Percentiles rank a stretch among this genome's conserved stretches.
Evolutionary conservation across 2,888 invertebrate genomes (phyloP).

Genomic region (Nemoura dubitans): DNA sequence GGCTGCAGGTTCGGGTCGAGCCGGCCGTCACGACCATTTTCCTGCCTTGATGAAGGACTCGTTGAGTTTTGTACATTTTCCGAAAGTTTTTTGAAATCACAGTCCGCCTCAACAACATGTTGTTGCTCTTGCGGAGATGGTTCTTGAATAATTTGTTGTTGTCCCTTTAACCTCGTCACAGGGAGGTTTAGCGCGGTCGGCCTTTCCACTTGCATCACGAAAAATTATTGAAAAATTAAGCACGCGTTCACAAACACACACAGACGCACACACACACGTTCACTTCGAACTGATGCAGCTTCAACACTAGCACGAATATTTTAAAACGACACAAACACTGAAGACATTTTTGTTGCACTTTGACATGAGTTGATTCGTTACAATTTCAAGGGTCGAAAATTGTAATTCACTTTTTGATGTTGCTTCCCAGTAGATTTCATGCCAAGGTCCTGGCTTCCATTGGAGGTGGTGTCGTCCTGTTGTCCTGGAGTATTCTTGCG

Average conservation of each 20-base stretch:
- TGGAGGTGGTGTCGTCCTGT: background rate
- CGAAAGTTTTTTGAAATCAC: conserved; percentile 46
- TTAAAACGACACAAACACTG: background rate
- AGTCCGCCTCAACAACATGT: conserved; percentile 43
- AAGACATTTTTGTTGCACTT: conserved; percentile 30
- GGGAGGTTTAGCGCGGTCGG: conserved; percentile 43
- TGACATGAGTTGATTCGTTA: conserved; percentile 43
- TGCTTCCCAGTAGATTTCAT: background rate
- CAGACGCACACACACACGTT: conserved; percentile 25
- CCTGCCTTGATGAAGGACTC: background rate
- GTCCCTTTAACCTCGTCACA: conserved; percentile 43
- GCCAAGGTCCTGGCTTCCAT: background rate
- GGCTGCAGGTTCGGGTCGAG: conserved; percentile 44
- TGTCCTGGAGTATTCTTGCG: background rate
- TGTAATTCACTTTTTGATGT: conserved; percentile 44
- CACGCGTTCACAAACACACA: conserved; percentile 7
- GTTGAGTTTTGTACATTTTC: conserved; percentile 8
- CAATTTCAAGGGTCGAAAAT: conserved; percentile 49
- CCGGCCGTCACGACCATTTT: conserved; percentile 36
- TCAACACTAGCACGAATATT: background rate
- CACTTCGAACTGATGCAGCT: conserved; percentile 12
- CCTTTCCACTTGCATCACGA: conserved; percentile 48
- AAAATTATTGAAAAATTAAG: background rate
- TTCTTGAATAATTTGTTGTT: conserved; percentile 46
- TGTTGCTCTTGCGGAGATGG: conserved; percentile 30